These are phyloP conservation scores for Tragulus kanchil DNA, from an alignment of 2,113 vertebrate species.

Conservation along the genomic window DNA sequence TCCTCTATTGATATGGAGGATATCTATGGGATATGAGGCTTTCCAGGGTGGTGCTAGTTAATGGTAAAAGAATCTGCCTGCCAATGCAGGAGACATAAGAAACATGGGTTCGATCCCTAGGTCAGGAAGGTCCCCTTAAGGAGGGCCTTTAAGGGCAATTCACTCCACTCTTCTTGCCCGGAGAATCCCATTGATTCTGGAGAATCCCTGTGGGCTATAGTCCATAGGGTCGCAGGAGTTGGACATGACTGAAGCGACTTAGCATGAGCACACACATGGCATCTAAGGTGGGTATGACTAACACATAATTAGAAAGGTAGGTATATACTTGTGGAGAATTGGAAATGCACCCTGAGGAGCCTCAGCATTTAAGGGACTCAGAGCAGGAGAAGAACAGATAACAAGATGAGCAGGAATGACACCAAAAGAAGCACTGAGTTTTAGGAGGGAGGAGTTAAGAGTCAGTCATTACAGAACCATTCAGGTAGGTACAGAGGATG, in stretches of 20 bases:
- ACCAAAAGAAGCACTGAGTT: conserved; percentile 5
- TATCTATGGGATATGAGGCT: background rate
- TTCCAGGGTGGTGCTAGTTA: background rate
- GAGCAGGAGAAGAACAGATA: conserved; percentile 14
- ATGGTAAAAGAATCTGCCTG: background rate
- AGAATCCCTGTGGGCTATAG: background rate
- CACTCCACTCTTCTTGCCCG: background rate
- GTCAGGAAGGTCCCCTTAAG: background rate
- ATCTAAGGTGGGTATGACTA: background rate
- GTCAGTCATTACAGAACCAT: conserved; percentile 13
- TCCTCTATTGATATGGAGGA: background rate
- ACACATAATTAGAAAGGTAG: conserved; percentile 34
- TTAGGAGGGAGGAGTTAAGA: background rate
- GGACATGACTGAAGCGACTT: background rate
- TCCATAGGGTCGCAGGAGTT: background rate
- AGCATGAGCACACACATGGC: background rate
- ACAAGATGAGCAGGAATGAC: background rate
- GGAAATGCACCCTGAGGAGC: background rate
- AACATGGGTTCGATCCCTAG: background rate
- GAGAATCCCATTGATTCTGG: background rate
- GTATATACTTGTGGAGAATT: background rate
- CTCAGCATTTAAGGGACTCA: background rate
- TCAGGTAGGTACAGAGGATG: background rate
- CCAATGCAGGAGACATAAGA: background rate
- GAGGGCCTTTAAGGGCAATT: background rate